Evolutionary conservation across 2,113 vertebrate genomes (phyloP).

Genomic region (Marcusenius ussheri): DNA sequence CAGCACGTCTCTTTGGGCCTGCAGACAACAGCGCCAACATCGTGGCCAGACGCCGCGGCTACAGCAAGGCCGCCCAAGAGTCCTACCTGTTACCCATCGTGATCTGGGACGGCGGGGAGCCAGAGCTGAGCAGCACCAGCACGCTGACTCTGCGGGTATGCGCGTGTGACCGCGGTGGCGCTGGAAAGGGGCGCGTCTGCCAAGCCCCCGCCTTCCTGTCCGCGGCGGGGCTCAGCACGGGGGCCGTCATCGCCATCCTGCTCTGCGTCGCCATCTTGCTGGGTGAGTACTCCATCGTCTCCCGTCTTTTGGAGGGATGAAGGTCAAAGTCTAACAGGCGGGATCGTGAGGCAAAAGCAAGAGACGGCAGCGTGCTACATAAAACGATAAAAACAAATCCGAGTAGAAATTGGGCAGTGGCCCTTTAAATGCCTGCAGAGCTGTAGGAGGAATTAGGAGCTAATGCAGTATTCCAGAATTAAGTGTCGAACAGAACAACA

Average conservation of each 20-base stretch:
- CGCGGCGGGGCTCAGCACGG: conserved; percentile 88
- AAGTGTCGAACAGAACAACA: not conserved
- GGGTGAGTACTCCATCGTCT: conserved; percentile 60
- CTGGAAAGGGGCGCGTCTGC: conserved; percentile 74
- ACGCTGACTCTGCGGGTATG: conserved; percentile 88
- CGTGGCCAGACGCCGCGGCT: conserved; percentile 70
- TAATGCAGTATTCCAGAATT: not conserved
- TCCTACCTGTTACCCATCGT: conserved; percentile 78
- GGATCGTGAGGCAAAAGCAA: not conserved
- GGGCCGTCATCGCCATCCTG: conserved; percentile 91
- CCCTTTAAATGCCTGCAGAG: not conserved
- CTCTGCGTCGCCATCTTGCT: conserved; percentile 92
- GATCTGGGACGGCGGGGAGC: conserved; percentile 85
- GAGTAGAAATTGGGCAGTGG: not conserved
- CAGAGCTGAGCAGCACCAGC: conserved; percentile 82
- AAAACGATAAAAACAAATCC: not conserved
- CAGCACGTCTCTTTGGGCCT: not conserved
- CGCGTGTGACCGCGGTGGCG: conserved; percentile 74
- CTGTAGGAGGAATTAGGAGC: not conserved
- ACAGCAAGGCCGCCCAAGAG: conserved; percentile 79
- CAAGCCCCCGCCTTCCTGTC: conserved; percentile 86
- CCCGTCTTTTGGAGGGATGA: not conserved
- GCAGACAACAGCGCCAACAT: conserved; percentile 89
- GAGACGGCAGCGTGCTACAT: not conserved
- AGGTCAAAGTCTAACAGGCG: not conserved